phyloP scores from a whole-genome alignment of 2,113 vertebrate species.

The Solea senegalensis region DNA sequence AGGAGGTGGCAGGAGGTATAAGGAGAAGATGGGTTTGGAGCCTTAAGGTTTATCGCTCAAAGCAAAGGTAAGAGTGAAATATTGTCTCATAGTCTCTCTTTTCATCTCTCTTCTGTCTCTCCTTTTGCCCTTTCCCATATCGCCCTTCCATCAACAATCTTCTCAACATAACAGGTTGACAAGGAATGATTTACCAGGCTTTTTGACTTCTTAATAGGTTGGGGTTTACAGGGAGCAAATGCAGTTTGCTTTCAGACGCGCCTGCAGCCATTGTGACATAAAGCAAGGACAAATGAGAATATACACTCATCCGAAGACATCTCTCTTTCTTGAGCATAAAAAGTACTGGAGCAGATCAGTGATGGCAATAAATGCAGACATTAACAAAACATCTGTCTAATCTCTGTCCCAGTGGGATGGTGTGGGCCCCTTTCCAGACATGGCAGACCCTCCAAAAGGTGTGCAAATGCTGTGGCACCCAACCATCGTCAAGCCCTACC shows the following conservation, averaged over 20 bases:
- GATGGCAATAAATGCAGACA: not conserved
- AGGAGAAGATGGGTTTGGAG: conserved; percentile 10
- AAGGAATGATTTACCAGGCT: conserved; percentile 15
- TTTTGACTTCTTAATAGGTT: conserved; percentile 30
- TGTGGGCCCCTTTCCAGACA: conserved; percentile 95
- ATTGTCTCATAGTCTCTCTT: conserved; percentile 17
- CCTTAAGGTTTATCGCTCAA: conserved; percentile 35
- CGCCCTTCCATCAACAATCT: conserved; percentile 20
- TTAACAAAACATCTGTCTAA: conserved; percentile 1
- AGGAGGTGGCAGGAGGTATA: conserved; percentile 10
- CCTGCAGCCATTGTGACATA: not conserved
- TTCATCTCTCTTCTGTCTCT: conserved; percentile 25
- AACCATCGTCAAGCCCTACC: conserved; percentile 99
- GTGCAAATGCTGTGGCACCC: conserved; percentile 99
- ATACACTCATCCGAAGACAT: not conserved
- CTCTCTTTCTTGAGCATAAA: conserved; percentile 2
- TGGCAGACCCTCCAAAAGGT: conserved; percentile 94
- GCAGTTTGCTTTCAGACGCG: not conserved
- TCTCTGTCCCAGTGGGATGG: conserved; percentile 91
- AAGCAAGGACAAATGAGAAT: not conserved
- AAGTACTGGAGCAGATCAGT: not conserved
- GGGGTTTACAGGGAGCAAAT: not conserved
- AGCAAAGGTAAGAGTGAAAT: conserved; percentile 37
- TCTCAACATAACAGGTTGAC: conserved; percentile 11
- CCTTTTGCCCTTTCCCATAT: conserved; percentile 9